Evolutionary conservation across 2,113 vertebrate species (phyloP).

Genomic region (Mixornis gularis): DNA sequence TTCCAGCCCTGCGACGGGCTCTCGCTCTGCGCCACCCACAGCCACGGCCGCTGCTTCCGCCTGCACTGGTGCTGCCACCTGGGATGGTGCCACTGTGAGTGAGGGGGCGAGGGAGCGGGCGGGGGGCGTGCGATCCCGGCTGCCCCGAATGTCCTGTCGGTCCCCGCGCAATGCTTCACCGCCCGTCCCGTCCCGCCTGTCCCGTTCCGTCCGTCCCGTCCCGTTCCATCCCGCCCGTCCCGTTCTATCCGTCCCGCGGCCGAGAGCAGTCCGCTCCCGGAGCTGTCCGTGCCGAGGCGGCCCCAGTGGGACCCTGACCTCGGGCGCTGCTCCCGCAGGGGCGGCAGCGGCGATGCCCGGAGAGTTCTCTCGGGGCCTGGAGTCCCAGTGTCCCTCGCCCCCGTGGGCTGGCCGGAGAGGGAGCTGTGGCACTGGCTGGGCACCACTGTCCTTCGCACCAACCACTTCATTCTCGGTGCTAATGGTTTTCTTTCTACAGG

Average conservation of each 20-base stretch:
- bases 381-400: neutral
- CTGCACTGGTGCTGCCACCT: conserved; percentile 99
- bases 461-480: neutral
- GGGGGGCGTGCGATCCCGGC: neutral
- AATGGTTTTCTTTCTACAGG: neutral
- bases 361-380: neutral
- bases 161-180: neutral
- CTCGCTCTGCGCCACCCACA: conserved; percentile 96
- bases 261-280: neutral
- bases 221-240: neutral
- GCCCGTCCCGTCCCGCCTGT: neutral
- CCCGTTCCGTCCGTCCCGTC: neutral
- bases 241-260: neutral
- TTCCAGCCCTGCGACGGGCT: conserved; percentile 97
- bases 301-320: neutral
- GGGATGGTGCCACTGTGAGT: conserved; percentile 99
- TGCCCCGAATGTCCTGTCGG: neutral
- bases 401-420: neutral
- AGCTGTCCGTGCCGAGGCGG: neutral
- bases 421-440: neutral
- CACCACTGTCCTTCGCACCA: neutral
- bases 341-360: neutral
- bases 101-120: neutral
- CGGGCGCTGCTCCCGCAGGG: neutral
- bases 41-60: conserved; percentile 97